Percentiles rank a stretch among this genome's conserved stretches.
These are phyloP conservation scores for Drosophila auraria DNA, from an alignment of 1,140 invertebrate genomes.

Conservation along the genomic window DNA sequence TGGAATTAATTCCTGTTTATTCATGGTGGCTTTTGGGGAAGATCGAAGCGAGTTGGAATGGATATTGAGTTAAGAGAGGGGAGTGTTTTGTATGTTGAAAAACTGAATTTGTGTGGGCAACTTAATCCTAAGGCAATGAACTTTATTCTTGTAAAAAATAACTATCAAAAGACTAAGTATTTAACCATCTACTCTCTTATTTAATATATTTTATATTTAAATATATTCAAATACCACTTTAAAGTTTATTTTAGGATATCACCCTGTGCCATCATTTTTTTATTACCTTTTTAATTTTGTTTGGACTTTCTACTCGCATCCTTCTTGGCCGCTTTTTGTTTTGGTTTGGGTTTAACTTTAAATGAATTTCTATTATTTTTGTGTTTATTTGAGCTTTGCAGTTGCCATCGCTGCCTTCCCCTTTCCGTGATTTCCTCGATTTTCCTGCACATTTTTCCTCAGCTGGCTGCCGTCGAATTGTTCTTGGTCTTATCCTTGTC, in stretches of 20 bases:
- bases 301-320: conserved; percentile 6
- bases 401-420: conserved; percentile 10
- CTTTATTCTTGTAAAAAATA: not conserved
- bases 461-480: not conserved
- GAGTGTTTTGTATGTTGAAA: not conserved
- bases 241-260: not conserved
- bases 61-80: not conserved
- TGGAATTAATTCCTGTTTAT: conserved; percentile 35
- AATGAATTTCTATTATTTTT: conserved; percentile 84
- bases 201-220: not conserved
- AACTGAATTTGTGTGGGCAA: no score
- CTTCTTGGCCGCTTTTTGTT: conserved; percentile 41
- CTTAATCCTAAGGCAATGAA: no score
- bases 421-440: conserved; percentile 10
- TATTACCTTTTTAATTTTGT: not conserved
- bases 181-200: no score
- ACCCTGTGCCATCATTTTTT: conserved; percentile 13
- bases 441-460: not conserved
- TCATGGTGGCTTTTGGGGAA: conserved; percentile 14
- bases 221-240: no score
- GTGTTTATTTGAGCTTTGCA: conserved; percentile 81
- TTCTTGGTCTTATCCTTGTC: conserved; percentile 35
- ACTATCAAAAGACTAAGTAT: no score
- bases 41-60: conserved; percentile 20
- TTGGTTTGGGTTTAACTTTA: conserved; percentile 77